A percentile compares a stretch with the other conserved stretches of the same genome.
Conservation (phyloP, 2,888 invertebrate species). For the Tiphia femorata region DNA sequence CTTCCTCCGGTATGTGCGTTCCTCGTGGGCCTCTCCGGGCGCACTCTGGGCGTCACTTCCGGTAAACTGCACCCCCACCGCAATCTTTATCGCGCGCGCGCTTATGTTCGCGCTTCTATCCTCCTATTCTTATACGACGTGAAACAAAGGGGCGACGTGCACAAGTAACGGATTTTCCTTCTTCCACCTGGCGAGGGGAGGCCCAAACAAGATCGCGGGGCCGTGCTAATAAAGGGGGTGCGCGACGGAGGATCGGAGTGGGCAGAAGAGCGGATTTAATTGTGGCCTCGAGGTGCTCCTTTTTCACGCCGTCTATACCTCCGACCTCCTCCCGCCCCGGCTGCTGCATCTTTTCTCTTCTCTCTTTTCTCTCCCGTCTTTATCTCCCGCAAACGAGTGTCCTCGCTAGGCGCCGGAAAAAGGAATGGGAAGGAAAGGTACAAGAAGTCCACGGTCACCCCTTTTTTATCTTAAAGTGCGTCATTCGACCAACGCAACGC, state of each 20-base stretch:
- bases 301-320: neutral
- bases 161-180: constrained; percentile 36
- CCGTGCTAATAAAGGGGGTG: constrained; percentile 14
- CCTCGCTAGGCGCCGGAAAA: constrained; percentile 43
- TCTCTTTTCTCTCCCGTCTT: constrained; percentile 12
- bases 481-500: constrained; percentile 68
- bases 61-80: no score
- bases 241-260: neutral
- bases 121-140: constrained; percentile 16
- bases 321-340: neutral
- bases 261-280: constrained; percentile 25
- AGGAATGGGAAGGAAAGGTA: constrained; percentile 40
- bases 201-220: no score
- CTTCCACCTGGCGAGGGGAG: constrained; percentile 41
- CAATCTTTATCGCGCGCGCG: neutral
- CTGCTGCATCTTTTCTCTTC: neutral
- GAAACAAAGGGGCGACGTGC: constrained; percentile 42
- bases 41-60: no score
- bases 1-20: constrained; percentile 33
- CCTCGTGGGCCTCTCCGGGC: constrained; percentile 7
- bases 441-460: constrained; percentile 59
- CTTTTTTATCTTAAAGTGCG: constrained; percentile 60
- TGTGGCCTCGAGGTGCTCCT: constrained; percentile 35
- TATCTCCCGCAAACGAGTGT: constrained; percentile 21
- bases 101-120: constrained; percentile 5